Evolutionary conservation across 2,797 vertebrate species (phyloP).

Genomic region (Trematomus bernacchii): DNA sequence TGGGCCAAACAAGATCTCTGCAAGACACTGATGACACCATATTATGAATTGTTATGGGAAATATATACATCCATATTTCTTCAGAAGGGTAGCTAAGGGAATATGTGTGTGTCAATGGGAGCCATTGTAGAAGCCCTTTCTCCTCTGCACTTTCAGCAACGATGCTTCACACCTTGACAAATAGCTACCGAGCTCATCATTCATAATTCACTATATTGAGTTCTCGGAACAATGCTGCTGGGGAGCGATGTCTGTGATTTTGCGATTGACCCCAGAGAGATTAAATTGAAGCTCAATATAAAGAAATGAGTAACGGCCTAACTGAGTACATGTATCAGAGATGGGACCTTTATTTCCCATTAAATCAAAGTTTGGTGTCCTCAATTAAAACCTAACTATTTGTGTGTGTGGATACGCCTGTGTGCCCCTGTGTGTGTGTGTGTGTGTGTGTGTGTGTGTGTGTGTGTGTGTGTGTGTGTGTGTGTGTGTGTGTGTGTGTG

Average conservation of each 20-base stretch:
- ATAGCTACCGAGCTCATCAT: constrained; percentile 44
- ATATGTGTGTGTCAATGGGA: constrained; percentile 30
- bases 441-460: too few species aligned
- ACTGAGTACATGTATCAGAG: constrained; percentile 39
- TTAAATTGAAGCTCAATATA: constrained; percentile 61
- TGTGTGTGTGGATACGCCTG: constrained; percentile 31
- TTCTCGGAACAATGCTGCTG: constrained; percentile 35
- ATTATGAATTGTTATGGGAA: constrained; percentile 21
- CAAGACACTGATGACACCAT: constrained; percentile 36
- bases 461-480: constrained; percentile 42
- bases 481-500: too few species aligned
- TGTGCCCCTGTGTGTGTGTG: too few species aligned
- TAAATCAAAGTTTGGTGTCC: constrained; percentile 55
- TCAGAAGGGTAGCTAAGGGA: constrained; percentile 14
- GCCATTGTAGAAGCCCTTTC: background rate
- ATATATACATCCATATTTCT: constrained; percentile 30
- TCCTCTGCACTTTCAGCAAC: constrained; percentile 15
- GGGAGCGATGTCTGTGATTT: constrained; percentile 36
- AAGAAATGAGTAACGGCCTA: constrained; percentile 49
- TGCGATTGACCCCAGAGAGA: constrained; percentile 56
- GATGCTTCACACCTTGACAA: constrained; percentile 47
- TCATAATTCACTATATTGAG: constrained; percentile 54
- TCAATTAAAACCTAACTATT: constrained; percentile 40
- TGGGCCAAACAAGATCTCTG: constrained; percentile 18
- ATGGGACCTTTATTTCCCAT: constrained; percentile 39